phyloP scores from a whole-genome alignment of 2,888 invertebrate species.

The Dolichopus griseipennis region DNA sequence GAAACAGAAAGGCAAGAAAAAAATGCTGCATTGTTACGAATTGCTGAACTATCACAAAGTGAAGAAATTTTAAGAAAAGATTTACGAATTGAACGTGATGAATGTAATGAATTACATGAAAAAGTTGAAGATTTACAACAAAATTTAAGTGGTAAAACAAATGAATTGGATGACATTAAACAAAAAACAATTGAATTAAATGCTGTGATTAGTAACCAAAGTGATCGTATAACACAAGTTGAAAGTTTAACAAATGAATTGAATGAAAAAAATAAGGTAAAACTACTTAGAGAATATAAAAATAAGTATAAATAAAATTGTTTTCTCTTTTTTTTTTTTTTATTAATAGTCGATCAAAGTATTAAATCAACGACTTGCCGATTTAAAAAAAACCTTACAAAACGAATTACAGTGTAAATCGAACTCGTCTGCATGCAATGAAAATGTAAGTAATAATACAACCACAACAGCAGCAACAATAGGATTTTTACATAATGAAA shows the following conservation, averaged over 20 bases:
- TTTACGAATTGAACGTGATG: slow-evolving; percentile 61
- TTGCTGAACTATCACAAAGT: slow-evolving; percentile 74
- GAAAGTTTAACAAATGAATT: slow-evolving; percentile 40
- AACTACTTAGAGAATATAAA: background rate
- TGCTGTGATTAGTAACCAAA: slow-evolving; percentile 27
- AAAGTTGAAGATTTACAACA: slow-evolving; percentile 45
- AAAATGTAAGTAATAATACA: slow-evolving; percentile 13
- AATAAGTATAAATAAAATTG: slow-evolving; percentile 10
- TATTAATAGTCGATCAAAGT: slow-evolving; percentile 75
- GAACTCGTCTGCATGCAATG: background rate
- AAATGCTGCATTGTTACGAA: slow-evolving; percentile 63
- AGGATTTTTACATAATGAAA: slow-evolving; percentile 22
- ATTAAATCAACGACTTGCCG: slow-evolving; percentile 75
- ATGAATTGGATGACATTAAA: slow-evolving; percentile 44
- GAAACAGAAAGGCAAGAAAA: slow-evolving; percentile 60
- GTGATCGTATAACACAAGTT: slow-evolving; percentile 29
- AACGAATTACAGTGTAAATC: slow-evolving; percentile 55
- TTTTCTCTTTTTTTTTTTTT: slow-evolving; percentile 21
- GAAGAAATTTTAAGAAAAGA: slow-evolving; percentile 68
- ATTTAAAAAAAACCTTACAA: slow-evolving; percentile 87
- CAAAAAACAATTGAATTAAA: slow-evolving; percentile 29
- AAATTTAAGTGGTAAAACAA: slow-evolving; percentile 38
- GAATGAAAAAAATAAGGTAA: slow-evolving; percentile 55
- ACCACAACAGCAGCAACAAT: slow-evolving; percentile 11
- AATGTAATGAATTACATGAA: slow-evolving; percentile 47